phyloP scores from a whole-genome alignment of 2,113 vertebrate genomes.

The Cryptotis parvus region DNA sequence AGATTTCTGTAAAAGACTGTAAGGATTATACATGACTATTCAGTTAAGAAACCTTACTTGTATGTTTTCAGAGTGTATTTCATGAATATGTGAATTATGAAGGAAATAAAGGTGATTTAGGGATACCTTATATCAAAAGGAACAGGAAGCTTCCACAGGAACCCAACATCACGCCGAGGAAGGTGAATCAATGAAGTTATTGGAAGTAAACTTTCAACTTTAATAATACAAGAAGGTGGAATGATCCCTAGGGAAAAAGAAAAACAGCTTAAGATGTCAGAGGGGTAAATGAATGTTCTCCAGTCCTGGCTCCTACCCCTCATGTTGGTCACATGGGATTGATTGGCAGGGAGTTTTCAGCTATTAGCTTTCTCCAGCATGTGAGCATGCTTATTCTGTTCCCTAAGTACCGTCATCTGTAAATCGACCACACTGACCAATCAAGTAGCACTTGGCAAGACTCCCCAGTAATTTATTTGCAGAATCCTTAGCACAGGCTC shows the following conservation, averaged over 20 bases:
- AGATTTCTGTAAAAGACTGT: slow-evolving; percentile 28
- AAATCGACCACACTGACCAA: neutral
- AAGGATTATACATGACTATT: neutral
- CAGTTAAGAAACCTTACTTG: slow-evolving; percentile 17
- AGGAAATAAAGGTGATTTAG: neutral
- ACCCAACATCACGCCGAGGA: neutral
- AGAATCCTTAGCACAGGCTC: neutral
- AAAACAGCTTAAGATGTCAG: neutral
- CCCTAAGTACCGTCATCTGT: neutral
- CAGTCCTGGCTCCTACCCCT: neutral
- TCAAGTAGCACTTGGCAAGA: neutral
- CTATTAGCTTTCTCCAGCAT: neutral
- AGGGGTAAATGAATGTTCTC: neutral
- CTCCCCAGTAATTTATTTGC: neutral
- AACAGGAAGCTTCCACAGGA: neutral
- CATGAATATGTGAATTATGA: neutral
- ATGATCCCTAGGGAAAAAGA: neutral
- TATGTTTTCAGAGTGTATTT: neutral
- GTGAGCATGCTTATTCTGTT: neutral
- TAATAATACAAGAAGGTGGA: neutral
- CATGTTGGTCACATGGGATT: fast-evolving
- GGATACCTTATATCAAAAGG: neutral
- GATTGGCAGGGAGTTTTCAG: too few species aligned
- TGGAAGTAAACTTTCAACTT: neutral
- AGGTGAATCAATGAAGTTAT: neutral